These are phyloP conservation scores for Druon quercuslanigerum DNA, from an alignment of 1,140 invertebrate genomes.

Conservation along the genomic window DNA sequence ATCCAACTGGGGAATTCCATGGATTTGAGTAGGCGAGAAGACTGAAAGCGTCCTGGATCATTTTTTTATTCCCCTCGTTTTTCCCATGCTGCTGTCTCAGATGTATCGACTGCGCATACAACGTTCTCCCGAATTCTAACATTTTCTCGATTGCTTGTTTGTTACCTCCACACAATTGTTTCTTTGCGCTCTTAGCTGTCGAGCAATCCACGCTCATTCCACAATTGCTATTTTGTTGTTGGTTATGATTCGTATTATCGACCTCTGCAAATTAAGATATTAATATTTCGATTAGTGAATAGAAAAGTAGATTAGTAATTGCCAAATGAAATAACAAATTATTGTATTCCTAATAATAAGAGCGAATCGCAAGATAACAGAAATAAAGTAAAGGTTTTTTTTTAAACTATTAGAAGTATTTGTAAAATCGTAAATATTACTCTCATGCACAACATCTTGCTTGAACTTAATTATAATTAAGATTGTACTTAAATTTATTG, in stretches of 20 bases:
- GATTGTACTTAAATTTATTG: no score
- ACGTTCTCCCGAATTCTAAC: conserved; percentile 94
- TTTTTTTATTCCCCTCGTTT: conserved; percentile 92
- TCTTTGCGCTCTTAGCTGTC: conserved; percentile 73
- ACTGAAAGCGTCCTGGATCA: conserved; percentile 98
- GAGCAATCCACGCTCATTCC: conserved; percentile 56
- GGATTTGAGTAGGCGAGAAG: conserved; percentile 98
- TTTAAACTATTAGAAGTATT: no score
- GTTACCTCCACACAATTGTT: conserved; percentile 83
- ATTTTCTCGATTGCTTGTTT: conserved; percentile 92
- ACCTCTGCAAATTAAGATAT: conserved; percentile 66
- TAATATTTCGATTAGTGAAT: background rate
- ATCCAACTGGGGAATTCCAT: conserved; percentile 96
- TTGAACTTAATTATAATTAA: no score
- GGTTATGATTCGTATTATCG: conserved; percentile 68
- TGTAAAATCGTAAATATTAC: no score
- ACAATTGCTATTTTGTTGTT: conserved; percentile 60
- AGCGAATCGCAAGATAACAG: no score
- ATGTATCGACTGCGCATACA: conserved; percentile 92
- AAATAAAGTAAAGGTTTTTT: no score
- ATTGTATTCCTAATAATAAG: no score
- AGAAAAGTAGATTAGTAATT: no score
- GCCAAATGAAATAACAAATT: no score
- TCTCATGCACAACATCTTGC: no score
- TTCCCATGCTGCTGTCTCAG: conserved; percentile 88